Evolutionary conservation across 2,888 invertebrate species (phyloP), one percentile per base, ranked within the genome.

Genomic region (Tupiocoris notatus): DNA sequence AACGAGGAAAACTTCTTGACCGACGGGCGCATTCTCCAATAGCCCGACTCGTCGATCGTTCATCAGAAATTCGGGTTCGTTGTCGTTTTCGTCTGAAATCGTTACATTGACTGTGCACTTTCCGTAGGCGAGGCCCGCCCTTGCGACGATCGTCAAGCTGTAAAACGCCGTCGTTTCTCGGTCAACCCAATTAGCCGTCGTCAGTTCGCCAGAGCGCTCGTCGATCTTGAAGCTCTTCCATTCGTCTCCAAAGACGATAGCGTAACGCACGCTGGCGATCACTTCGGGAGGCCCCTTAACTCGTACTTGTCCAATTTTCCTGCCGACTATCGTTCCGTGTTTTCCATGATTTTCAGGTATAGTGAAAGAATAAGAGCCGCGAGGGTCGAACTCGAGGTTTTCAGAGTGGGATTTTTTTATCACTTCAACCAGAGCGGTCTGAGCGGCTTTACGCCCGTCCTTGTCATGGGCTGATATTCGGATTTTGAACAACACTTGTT

Each of bases 11-110:
- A 97, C 91, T 85, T 96, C 95, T 84, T 95, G 94, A 0, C 96
- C 96, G 54, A 96, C 94, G 20, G 97, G 96, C 81, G 93, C 92
- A 83, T 96, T 94, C 86, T 96, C 96, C 17, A 90, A 88, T 77
- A 97, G 87, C 78, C 87, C 87, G 63, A 94, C 90, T 83, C 92
- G 91, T 82, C 94, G 93, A 81, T 89, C 90, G 79, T 91, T 92
- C 81, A 90, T 89, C 21, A 90, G 88, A 84, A 95, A 95, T 79
- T 88, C 86, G 1, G 98, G 98, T 75, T 91, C 89, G 83, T 96
- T 96, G 84, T 98, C 97, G 84, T 98, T 98, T 2, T 94, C 86
- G 85, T 98, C 97, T 58, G 90, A 84, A 2, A 98, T 88, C 0
- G 90, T 90, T 80, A 98, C 89, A 82, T 92, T 92, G 0, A 95